These are phyloP conservation scores for Loriculus beryllinus DNA, from an alignment of 2,797 vertebrate species.

Conservation along the genomic window DNA sequence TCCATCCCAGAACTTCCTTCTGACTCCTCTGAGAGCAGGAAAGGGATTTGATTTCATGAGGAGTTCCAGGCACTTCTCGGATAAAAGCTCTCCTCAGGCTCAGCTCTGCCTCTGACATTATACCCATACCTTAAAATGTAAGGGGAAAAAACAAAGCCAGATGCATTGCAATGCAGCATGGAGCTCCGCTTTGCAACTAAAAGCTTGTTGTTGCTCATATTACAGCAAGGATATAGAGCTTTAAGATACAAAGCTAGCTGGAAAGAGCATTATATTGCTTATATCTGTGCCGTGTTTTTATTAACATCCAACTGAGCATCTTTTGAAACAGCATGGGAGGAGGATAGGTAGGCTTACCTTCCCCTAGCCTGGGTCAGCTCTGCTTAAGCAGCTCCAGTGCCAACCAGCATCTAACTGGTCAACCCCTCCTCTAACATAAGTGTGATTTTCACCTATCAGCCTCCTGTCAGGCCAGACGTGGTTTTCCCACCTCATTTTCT, in stretches of 20 bases:
- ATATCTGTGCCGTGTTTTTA: not conserved
- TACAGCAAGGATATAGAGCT: not conserved
- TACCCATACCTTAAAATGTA: not conserved
- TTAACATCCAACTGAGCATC: not conserved
- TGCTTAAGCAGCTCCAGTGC: not conserved
- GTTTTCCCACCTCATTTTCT: constrained; percentile 29
- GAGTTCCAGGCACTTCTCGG: constrained; percentile 6
- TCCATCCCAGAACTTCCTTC: constrained; percentile 31
- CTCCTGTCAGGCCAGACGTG: constrained; percentile 6
- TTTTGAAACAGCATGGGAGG: not conserved
- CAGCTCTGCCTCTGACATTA: not conserved
- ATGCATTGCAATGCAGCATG: constrained; percentile 11
- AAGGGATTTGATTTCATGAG: constrained; percentile 48
- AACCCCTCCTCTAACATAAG: not conserved
- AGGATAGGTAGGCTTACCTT: not conserved
- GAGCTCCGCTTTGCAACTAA: not conserved
- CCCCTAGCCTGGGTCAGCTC: not conserved
- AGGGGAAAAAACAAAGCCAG: not conserved
- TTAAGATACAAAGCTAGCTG: not conserved
- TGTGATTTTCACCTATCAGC: not conserved
- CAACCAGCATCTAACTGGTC: rapidly evolving
- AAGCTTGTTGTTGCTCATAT: not conserved
- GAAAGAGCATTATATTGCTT: not conserved
- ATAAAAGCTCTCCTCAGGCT: constrained; percentile 50
- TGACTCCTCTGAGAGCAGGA: not conserved